Base-by-base conservation (phyloP, 2,888 invertebrate species). In the Plebejus melissa region DNA sequence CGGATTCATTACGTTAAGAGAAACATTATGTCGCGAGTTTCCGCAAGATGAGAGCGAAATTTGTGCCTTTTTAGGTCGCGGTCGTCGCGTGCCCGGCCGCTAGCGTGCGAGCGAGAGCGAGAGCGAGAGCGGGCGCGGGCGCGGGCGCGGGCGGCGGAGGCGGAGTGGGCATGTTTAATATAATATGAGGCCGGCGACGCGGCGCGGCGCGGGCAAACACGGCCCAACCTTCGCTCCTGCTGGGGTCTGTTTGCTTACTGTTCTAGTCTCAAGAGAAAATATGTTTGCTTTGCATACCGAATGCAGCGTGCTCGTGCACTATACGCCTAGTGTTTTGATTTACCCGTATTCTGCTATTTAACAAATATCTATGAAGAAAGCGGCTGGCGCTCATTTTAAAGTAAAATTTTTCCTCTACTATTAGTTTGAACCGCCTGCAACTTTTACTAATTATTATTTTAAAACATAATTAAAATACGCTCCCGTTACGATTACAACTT, bases 191-290 rank as follows among this genome's bases (percentile, higher is more conserved):
- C 88, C 90, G 89, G 86, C 65, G 65, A 65, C 65, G 90, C 91
- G 92, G 91, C 91, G 91, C 88, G 88, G 90, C 87, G 88, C 85
- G 82, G 85, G 91, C 87, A 92, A 91, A 91, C 92, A 92, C 84
- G 84, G 85, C 83, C 86, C 87, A 90, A 90, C 91, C 91, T 90
- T 88, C 88, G 87, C 85, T 88, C 87, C 88, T 84, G 90, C 87
- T 87, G 88, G 86, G 87, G 85, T 81, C 87, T 93, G 93, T 93
- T 92, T 93, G 90, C 90, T 84, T 85, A 85, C 87, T 89, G 90
- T 89, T 88, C 90, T 88, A 88, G 92, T 91, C 92, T 91, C 91
- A 86, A 89, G 90, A 91, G 92, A 90, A 93, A 93, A 92, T 93
- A 91, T 93, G 93, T 93, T 92, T 91, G 91, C 89, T 87, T 86